A percentile compares a stretch with the other conserved stretches of the same genome.
Evolutionary conservation across 2,797 vertebrate species (phyloP).

Genomic region (Neosilurus hyrtlii): DNA sequence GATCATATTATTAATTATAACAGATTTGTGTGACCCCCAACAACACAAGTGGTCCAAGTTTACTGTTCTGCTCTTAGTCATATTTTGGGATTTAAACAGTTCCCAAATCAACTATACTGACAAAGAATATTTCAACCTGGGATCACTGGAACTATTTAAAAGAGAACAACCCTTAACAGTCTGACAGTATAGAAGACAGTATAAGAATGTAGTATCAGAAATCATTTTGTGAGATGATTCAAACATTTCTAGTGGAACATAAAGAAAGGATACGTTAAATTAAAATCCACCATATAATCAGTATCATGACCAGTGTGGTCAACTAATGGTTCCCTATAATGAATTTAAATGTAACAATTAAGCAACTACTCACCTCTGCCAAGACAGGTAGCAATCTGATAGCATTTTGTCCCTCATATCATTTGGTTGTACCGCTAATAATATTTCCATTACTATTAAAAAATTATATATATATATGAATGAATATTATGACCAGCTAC

Average conservation of each 20-base stretch:
- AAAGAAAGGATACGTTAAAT: neutral
- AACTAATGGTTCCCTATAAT: neutral
- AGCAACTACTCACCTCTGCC: constrained; percentile 35
- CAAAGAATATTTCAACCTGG: neutral
- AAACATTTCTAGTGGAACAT: neutral
- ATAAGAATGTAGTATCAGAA: neutral
- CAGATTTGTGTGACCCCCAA: neutral
- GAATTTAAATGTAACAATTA: constrained; percentile 6
- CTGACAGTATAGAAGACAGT: neutral
- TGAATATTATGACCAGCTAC: constrained; percentile 18
- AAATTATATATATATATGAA: neutral
- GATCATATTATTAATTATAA: neutral
- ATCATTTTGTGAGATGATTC: constrained; percentile 3
- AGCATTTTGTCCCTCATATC: constrained; percentile 26
- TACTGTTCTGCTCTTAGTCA: neutral
- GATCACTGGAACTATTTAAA: neutral
- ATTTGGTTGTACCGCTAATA: constrained; percentile 46
- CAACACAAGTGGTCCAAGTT: neutral
- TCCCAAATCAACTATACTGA: neutral
- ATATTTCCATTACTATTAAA: constrained; percentile 18
- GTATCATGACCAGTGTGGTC: neutral
- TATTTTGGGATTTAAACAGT: neutral
- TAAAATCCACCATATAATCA: constrained; percentile 15
- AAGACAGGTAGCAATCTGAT: constrained; percentile 7
- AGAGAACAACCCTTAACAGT: neutral